phyloP scores from a whole-genome alignment of 2,888 invertebrate genomes.

The Dicycla oo region DNA sequence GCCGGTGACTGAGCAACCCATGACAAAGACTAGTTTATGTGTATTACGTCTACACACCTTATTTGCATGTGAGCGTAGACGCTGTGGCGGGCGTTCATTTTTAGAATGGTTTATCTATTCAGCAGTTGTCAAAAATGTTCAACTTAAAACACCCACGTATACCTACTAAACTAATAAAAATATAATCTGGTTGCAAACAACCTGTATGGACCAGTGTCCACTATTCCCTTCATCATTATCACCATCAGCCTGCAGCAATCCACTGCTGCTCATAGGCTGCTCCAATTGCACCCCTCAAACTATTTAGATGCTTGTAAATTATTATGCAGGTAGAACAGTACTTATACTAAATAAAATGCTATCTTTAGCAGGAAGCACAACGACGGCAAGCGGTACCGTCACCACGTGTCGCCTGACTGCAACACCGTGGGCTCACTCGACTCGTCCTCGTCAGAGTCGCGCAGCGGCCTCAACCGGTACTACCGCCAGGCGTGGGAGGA shows the following conservation, averaged over 20 bases:
- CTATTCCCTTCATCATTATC: neutral
- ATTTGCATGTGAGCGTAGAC: too few species aligned
- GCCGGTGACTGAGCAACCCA: too few species aligned
- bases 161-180: neutral
- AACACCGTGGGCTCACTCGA: slow-evolving; percentile 97
- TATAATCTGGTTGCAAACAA: neutral
- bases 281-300: neutral
- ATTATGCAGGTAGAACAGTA: neutral
- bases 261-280: neutral
- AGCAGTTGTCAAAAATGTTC: neutral
- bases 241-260: neutral
- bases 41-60: too few species aligned
- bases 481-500: slow-evolving; percentile 98
- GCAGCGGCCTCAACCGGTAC: slow-evolving; percentile 95
- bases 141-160: neutral
- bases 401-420: slow-evolving; percentile 97
- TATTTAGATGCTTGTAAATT: neutral
- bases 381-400: slow-evolving; percentile 96
- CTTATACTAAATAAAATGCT: slow-evolving; percentile 16
- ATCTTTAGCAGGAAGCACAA: slow-evolving; percentile 86
- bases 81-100: too few species aligned
- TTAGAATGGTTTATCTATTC: too few species aligned
- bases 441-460: slow-evolving; percentile 96
- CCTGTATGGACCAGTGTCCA: neutral
- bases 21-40: too few species aligned